Base-by-base conservation (phyloP, 2,797 vertebrate species). In the Coranthus polyacanthus region DNA sequence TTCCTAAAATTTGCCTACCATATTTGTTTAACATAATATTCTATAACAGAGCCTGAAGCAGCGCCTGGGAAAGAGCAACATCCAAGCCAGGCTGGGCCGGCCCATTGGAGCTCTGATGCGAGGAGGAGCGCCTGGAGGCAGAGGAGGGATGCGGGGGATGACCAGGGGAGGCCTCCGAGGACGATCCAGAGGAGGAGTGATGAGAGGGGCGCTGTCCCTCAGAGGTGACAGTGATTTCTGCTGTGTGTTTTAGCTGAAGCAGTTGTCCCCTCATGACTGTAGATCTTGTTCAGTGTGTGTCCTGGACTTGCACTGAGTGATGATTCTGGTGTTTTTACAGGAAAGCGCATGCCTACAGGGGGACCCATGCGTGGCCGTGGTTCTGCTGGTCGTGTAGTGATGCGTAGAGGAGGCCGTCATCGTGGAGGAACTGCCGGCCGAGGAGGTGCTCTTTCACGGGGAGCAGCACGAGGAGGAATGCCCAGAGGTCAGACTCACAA, bases 21-120 rank as follows among this genome's bases (percentile, higher is more conserved):
- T 3, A 1, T 68, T 43, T 3, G 1, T 68, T 43, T 47, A 7
- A 10, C 3, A 17, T 18, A 71, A 67, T 36, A 54, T 55, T 42
- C 38, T 56, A 9, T 59, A 22, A 68, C 93, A 98, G 97, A 99
- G 97, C 89, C 91, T 99, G 83, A 99, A 98, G 81, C 97, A 99
- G 72, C 96, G 98, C 5, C 94, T 99, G 62, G 98, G 98, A 22
- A 98, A 97, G 87, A 96, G 97, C 85, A 99, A 98, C 92, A 99
- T 99, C 86, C 98, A 99, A 90, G 98, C 97, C 1, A 91, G 98
- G 5, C 90, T 99, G 81, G 97, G 98, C 58, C 94, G 97, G 16
- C 97, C 97, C 0, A 82, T 95, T 0, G 96, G 95, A 15, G 2
- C 92, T 9, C 84, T 98, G 44, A 88, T 94, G 80, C 94, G 96